Evolutionary conservation across 2,888 invertebrate species (phyloP), one percentile per base, ranked within the genome.

Genomic region (Baronia brevicornis): DNA sequence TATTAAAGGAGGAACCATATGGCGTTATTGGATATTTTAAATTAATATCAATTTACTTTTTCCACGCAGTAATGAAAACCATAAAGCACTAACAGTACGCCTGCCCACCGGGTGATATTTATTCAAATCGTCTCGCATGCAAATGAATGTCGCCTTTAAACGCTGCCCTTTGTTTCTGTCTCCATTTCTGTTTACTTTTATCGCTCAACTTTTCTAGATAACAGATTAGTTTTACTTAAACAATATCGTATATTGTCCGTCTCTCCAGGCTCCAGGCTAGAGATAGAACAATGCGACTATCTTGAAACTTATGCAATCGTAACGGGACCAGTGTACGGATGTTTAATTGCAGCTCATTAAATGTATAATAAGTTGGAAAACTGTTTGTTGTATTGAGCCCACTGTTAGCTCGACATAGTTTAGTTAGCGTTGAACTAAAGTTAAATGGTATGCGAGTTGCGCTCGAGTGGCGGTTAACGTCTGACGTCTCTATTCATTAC

Each of bases 401-500:
- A 44, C 49, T 48, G 52, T 52, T 48, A 58, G 58, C 54, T 58
- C 59, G 58, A 54, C 59, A 66, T 64, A 68, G 71, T 72, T 69
- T 45, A 51, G 55, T 51, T 53, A 60, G 58, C 49, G 49, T 46
- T 36, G 37, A 42, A 39, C 42, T 39, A 40, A 63, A 73, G 66
- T 75, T 73, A 58, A 75, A 68, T 65, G 60, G 65, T 63, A 64
- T 63, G 64, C 59, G 60, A 69, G 70, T 62, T 69, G 70, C 65
- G 61, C 66, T 63, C 66, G 60, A 69, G 70, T 64, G 54, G 71
- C 56, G 74, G 74, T 72, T 70, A 68, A 48, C 60, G 65, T 45
- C 59, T 68, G 71, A 77, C 70, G 71, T 75, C 77, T 78, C 79
- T 69, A 79, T 80, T 78, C 79, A 79, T 82, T 79, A 79, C 71